phyloP scores from a whole-genome alignment of 2,888 invertebrate species.

The Panzeria rudis region DNA sequence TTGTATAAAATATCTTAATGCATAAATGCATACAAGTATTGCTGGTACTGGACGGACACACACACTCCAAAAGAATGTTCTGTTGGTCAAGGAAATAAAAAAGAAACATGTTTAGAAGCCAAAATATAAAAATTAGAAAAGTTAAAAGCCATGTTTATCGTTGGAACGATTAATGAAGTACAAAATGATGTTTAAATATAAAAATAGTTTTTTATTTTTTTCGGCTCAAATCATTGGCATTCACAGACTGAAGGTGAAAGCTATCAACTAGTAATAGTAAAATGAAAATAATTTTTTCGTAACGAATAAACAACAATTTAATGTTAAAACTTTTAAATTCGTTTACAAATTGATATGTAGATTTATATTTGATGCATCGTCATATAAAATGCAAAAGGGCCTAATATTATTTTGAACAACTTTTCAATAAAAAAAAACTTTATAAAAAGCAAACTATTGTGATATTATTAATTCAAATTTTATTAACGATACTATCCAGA shows the following conservation, averaged over 20 bases:
- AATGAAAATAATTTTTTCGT: conserved; percentile 10
- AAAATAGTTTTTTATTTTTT: not conserved
- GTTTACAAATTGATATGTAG: not conserved
- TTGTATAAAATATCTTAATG: conserved; percentile 70
- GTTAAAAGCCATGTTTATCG: conserved; percentile 54
- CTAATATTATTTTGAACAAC: too few species aligned
- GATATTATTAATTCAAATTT: too few species aligned
- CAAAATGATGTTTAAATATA: conserved; percentile 62
- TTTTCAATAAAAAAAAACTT: too few species aligned
- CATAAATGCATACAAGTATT: conserved; percentile 13
- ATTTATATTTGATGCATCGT: not conserved
- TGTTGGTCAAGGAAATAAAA: conserved; percentile 9
- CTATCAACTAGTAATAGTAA: not conserved
- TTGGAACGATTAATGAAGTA: conserved; percentile 63
- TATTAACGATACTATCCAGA: too few species aligned
- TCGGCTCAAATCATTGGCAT: conserved; percentile 6
- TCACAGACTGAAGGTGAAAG: conserved; percentile 6
- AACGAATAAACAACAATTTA: not conserved
- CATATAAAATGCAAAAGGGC: too few species aligned
- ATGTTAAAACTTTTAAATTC: not conserved
- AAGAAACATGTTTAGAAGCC: conserved; percentile 34
- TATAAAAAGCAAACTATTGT: too few species aligned
- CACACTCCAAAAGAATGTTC: not conserved
- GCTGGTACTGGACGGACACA: conserved; percentile 12
- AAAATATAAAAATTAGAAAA: conserved; percentile 31